These are phyloP conservation scores for Xiphophorus birchmanni DNA, from an alignment of 2,797 vertebrate species.

Conservation along the genomic window DNA sequence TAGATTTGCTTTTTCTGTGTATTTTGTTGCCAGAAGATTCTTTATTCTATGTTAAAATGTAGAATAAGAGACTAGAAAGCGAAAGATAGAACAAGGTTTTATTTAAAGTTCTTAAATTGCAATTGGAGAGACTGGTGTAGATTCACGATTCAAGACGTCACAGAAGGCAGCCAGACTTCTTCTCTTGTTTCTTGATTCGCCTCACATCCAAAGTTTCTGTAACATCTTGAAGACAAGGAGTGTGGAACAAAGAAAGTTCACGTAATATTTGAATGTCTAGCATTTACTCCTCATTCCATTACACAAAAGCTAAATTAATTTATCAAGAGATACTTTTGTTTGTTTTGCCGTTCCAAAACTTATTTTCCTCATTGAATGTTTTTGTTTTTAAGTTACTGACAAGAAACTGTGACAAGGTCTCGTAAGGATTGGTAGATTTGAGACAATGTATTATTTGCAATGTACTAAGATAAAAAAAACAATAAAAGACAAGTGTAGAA, in stretches of 20 bases:
- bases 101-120: background rate
- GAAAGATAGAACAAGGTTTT: background rate
- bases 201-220: background rate
- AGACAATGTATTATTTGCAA: background rate
- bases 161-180: background rate
- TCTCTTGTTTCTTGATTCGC: background rate
- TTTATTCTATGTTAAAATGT: background rate
- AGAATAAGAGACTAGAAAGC: no score
- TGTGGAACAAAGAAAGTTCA: background rate
- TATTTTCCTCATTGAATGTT: background rate
- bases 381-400: background rate
- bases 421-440: background rate
- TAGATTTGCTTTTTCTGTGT: background rate
- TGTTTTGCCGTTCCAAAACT: background rate
- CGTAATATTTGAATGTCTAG: background rate
- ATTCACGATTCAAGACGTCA: background rate
- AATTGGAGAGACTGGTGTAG: background rate
- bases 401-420: background rate
- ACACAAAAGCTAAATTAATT: background rate
- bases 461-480: background rate
- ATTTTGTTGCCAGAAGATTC: background rate
- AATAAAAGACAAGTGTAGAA: background rate
- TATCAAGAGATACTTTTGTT: background rate
- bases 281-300: background rate
- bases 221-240: background rate